phyloP scores from a whole-genome alignment of 2,888 invertebrate genomes.

The Lottia gigantea region DNA sequence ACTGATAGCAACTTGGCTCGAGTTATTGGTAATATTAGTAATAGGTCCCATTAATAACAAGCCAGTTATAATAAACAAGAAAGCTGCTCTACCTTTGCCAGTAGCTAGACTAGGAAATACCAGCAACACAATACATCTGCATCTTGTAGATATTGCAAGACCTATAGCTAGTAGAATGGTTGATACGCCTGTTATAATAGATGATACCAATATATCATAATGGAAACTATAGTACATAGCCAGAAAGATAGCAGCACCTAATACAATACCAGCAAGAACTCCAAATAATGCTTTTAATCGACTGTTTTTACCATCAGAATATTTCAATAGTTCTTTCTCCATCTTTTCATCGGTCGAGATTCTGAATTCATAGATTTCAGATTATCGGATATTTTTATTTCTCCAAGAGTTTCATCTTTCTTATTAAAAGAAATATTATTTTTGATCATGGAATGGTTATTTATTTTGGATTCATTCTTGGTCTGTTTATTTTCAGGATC shows the following conservation, averaged over 20 bases:
- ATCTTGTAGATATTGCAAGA: background rate
- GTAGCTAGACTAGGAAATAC: slow-evolving; percentile 12
- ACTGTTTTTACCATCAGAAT: background rate
- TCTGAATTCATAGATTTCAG: background rate
- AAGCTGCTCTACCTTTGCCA: slow-evolving; percentile 14
- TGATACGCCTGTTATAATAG: slow-evolving; percentile 12
- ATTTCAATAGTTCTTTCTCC: background rate
- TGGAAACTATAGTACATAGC: slow-evolving; percentile 11
- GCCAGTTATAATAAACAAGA: slow-evolving; percentile 12
- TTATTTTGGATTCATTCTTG: background rate
- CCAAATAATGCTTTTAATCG: background rate
- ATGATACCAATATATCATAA: background rate
- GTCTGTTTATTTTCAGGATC: background rate
- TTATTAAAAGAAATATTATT: background rate
- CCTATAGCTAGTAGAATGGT: slow-evolving; percentile 11
- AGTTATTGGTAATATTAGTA: slow-evolving; percentile 15
- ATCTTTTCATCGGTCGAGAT: background rate
- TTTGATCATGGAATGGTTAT: background rate
- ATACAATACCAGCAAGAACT: slow-evolving; percentile 6
- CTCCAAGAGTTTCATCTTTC: background rate
- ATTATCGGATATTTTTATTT: too few species aligned
- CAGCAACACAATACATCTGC: slow-evolving; percentile 12
- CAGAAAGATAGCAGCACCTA: slow-evolving; percentile 12
- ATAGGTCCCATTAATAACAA: slow-evolving; percentile 14
- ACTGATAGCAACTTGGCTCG: slow-evolving; percentile 9